phyloP scores from a whole-genome alignment of 1,140 invertebrate genomes.

The Pentalonia nigronervosa region DNA sequence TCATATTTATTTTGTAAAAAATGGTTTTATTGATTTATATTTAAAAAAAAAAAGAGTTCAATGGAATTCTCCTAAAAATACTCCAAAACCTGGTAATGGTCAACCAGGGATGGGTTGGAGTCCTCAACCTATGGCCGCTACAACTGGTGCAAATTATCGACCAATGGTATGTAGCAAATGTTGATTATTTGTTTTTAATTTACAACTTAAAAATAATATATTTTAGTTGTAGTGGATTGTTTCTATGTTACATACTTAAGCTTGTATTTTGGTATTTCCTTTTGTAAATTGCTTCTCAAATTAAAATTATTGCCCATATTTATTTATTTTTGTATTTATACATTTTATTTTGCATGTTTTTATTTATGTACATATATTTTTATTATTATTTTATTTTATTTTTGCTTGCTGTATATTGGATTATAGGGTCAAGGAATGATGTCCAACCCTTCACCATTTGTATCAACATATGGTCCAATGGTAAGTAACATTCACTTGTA shows the following conservation, averaged over 20 bases:
- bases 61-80: constrained; percentile 87
- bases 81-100: constrained; percentile 75
- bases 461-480: constrained; percentile 48
- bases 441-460: constrained; percentile 56
- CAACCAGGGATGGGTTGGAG: constrained; percentile 72
- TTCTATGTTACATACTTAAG: not conserved
- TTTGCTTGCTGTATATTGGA: constrained; percentile 53
- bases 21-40: not conserved
- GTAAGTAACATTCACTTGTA: constrained; percentile 47
- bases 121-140: constrained; percentile 84
- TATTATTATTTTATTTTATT: constrained; percentile 39
- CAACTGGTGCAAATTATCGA: constrained; percentile 82
- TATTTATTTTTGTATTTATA: constrained; percentile 10
- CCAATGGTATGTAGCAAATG: constrained; percentile 71
- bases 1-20: not conserved
- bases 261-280: constrained; percentile 25
- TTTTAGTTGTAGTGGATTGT: not conserved
- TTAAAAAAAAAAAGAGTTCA: constrained; percentile 71
- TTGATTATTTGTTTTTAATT: not conserved
- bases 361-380: constrained; percentile 25
- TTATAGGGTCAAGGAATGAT: constrained; percentile 58
- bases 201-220: not conserved
- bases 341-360: constrained; percentile 51
- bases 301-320: not conserved
- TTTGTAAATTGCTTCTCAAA: constrained; percentile 2